These are phyloP conservation scores for Heteromormyrus szaboi DNA, from an alignment of 2,797 vertebrate species.

Conservation along the genomic window DNA sequence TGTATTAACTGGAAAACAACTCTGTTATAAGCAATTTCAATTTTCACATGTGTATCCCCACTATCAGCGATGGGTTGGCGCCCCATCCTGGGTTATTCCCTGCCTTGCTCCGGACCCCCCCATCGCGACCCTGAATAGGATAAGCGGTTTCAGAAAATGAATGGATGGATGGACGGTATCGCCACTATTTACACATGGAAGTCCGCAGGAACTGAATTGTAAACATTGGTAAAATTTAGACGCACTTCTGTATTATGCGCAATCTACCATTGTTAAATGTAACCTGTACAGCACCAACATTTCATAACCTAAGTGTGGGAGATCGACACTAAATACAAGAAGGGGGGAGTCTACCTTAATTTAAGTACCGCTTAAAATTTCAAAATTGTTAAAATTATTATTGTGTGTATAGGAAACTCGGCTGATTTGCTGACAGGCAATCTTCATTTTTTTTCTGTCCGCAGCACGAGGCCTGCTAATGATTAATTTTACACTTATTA, in stretches of 20 bases:
- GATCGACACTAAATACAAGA: neutral
- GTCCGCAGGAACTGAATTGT: neutral
- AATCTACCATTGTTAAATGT: neutral
- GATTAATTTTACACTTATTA: conserved; percentile 43
- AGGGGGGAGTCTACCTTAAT: neutral
- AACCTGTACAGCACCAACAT: neutral
- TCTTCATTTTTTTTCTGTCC: conserved; percentile 30
- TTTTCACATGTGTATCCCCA: neutral
- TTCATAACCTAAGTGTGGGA: neutral
- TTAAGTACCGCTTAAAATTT: neutral
- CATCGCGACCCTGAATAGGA: neutral
- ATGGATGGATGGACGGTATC: neutral
- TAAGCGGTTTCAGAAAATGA: neutral
- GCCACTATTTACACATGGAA: neutral
- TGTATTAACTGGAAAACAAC: neutral
- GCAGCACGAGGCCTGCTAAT: conserved; percentile 49
- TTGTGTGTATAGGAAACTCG: neutral
- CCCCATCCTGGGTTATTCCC: neutral
- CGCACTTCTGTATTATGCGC: neutral
- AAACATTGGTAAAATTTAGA: neutral
- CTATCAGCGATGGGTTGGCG: neutral
- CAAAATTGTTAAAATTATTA: neutral
- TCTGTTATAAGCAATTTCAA: neutral
- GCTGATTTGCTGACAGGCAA: neutral
- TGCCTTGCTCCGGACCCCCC: neutral